phyloP scores from a whole-genome alignment of 2,888 invertebrate species.

The Lomographa bimaculata region DNA sequence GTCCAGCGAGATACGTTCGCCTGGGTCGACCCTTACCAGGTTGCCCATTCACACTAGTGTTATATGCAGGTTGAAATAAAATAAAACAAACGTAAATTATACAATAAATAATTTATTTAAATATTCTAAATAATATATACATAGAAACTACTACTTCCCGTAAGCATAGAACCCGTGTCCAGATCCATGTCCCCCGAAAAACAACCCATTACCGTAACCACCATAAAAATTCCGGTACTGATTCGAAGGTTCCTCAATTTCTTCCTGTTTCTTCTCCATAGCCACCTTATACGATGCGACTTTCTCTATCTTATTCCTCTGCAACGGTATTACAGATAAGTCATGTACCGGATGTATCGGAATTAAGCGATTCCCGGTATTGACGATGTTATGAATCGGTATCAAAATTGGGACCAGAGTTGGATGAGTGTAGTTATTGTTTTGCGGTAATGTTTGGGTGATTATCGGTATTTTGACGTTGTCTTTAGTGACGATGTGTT shows the following conservation, averaged over 20 bases:
- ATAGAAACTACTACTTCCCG: conserved; percentile 42
- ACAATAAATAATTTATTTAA: conserved; percentile 30
- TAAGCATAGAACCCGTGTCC: conserved; percentile 72
- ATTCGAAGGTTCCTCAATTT: conserved; percentile 48
- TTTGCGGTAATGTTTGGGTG: conserved; percentile 49
- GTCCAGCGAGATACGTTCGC: too few relatives aligned
- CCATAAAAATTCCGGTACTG: conserved; percentile 63
- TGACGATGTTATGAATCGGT: conserved; percentile 48
- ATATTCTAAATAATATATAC: conserved; percentile 1
- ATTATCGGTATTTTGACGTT: conserved; percentile 48
- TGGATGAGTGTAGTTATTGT: conserved; percentile 50
- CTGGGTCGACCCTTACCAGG: too few relatives aligned
- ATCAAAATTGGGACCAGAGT: conserved; percentile 48
- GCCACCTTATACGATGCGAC: conserved; percentile 35
- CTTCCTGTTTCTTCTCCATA: conserved; percentile 47
- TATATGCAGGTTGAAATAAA: too few relatives aligned
- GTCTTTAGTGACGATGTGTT: conserved; percentile 45
- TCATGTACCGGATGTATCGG: conserved; percentile 64
- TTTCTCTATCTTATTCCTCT: conserved; percentile 46
- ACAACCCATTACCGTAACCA: conserved; percentile 66
- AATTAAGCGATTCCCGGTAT: conserved; percentile 41
- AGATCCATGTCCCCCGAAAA: conserved; percentile 69
- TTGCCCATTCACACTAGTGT: too few relatives aligned
- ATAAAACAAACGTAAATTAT: neutral
- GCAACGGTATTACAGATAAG: conserved; percentile 66